phyloP scores from a whole-genome alignment of 1,140 invertebrate species.

The Gryllus bimaculatus region DNA sequence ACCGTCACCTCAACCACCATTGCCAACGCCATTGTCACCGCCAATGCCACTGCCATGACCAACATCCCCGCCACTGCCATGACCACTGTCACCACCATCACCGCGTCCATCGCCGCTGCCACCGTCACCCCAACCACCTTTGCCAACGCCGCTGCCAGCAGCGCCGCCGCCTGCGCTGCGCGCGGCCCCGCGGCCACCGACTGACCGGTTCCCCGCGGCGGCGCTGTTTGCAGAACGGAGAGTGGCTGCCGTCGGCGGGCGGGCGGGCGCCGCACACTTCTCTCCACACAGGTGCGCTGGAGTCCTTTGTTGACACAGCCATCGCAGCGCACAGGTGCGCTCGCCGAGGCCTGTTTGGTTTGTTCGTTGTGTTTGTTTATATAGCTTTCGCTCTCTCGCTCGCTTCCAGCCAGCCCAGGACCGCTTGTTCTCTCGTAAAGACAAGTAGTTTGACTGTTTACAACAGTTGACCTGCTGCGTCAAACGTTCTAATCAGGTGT shows the following conservation, averaged over 20 bases:
- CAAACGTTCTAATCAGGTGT: slow-evolving; percentile 4
- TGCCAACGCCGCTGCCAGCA: too few relatives aligned
- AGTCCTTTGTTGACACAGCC: neutral
- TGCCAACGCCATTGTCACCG: neutral
- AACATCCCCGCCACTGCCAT: neutral
- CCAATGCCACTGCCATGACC: neutral
- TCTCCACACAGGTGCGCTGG: neutral
- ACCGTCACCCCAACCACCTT: too few relatives aligned
- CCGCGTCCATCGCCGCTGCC: too few relatives aligned
- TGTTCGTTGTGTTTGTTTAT: slow-evolving; percentile 5
- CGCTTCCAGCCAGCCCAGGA: neutral
- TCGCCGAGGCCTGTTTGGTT: neutral
- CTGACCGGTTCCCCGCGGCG: neutral
- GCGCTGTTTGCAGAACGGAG: neutral
- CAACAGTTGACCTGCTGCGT: neutral
- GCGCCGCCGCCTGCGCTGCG: too few relatives aligned
- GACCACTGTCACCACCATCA: neutral
- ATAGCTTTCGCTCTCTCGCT: neutral
- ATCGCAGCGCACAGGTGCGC: neutral
- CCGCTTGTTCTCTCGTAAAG: neutral
- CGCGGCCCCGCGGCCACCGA: too few relatives aligned
- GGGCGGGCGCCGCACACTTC: neutral
- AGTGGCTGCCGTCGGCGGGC: neutral
- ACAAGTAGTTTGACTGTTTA: slow-evolving; percentile 5
- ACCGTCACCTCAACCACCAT: neutral